Conservation (phyloP, 2,113 vertebrate species). For the Riparia riparia region DNA sequence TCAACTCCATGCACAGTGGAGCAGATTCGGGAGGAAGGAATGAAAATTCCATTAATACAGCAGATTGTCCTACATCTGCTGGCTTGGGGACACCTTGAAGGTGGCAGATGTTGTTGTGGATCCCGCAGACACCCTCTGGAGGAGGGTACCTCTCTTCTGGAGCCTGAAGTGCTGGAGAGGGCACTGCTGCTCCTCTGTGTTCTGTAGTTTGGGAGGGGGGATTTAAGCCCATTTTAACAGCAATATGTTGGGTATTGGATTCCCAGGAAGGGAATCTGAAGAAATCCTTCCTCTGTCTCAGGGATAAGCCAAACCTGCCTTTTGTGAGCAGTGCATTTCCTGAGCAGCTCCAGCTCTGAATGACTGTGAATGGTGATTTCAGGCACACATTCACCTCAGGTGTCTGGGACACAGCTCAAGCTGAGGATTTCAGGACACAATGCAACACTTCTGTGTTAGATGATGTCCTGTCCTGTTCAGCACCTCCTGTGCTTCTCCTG, state of each 20-base stretch:
- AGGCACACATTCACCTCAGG: background rate
- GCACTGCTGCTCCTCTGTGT: background rate
- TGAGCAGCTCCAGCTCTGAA: background rate
- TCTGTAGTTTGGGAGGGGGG: background rate
- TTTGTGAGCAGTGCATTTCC: background rate
- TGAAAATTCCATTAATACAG: conserved; percentile 11
- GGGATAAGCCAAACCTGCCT: background rate
- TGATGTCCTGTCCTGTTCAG: background rate
- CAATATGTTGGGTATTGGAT: too few species aligned
- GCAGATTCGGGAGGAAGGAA: conserved; percentile 36
- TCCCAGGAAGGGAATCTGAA: background rate
- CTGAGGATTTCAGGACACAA: background rate
- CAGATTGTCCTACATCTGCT: conserved; percentile 26
- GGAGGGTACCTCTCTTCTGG: background rate
- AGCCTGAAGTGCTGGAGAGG: background rate
- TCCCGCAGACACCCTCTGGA: background rate
- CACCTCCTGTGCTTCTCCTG: background rate
- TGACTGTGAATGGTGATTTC: background rate
- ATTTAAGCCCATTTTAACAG: background rate
- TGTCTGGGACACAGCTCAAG: background rate
- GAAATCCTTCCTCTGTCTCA: background rate
- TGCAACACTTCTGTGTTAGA: background rate
- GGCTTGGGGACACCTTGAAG: conserved; percentile 29
- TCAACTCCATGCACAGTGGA: background rate
- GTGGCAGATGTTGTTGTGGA: background rate